Conservation (phyloP, 1,140 invertebrate genomes). For the Psix sp. region DNA sequence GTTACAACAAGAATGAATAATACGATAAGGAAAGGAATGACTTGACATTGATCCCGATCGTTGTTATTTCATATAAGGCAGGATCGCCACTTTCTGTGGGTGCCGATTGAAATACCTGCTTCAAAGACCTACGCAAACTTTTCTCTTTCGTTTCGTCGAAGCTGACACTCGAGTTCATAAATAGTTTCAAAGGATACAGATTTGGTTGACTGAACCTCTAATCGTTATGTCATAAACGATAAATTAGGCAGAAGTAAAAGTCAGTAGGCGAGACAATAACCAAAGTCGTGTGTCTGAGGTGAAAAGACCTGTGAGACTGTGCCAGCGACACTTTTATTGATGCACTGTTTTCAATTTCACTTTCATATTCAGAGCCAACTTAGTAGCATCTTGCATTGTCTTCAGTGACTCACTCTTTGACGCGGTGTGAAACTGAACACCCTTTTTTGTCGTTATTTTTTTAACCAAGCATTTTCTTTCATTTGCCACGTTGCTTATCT, state of each 20-base stretch:
- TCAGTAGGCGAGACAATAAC: too few relatives aligned
- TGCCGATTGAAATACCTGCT: constrained; percentile 40
- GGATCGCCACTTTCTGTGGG: constrained; percentile 42
- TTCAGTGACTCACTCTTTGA: constrained; percentile 14
- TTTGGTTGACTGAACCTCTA: too few relatives aligned
- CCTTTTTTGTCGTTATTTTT: constrained; percentile 14
- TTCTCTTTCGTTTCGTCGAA: constrained; percentile 23
- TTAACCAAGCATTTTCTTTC: constrained; percentile 8
- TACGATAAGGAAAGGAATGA: constrained; percentile 41
- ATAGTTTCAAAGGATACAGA: too few relatives aligned
- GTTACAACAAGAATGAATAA: constrained; percentile 39
- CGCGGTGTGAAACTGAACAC: constrained; percentile 13
- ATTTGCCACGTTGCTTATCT: too few relatives aligned
- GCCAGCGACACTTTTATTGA: constrained; percentile 29
- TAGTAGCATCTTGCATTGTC: constrained; percentile 23
- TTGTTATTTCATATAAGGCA: constrained; percentile 50
- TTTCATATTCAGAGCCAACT: constrained; percentile 32
- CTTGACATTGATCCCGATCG: constrained; percentile 63
- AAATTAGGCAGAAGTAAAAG: too few relatives aligned
- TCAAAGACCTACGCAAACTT: constrained; percentile 52
- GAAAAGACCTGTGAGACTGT: constrained; percentile 30
- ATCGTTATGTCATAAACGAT: too few relatives aligned
- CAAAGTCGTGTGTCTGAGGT: constrained; percentile 21
- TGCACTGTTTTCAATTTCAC: constrained; percentile 39
- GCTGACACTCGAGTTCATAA: too few relatives aligned